Evolutionary conservation across 37 sponge, comb jelly and placozoan species (phyloP), one percentile per base, ranked within the genome.

Genomic region (Petrosia ficiformis): DNA sequence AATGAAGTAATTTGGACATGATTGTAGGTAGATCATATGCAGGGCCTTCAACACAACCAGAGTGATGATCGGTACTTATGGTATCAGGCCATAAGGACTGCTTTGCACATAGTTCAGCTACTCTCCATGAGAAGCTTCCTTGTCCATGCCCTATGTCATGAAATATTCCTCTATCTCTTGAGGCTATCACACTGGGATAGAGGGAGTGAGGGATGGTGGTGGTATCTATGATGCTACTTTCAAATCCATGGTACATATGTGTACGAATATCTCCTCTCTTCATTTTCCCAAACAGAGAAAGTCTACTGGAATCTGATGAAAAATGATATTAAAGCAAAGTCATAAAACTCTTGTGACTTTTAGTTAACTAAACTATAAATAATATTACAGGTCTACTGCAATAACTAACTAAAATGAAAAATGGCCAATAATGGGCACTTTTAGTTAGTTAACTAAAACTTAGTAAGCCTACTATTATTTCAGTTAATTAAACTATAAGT

Each of bases 11-110:
- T 42, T 77, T 77, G 4, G 65, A 70, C 78, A 84, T 77, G 30
- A 84, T 78, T 14, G 77, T 84, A 10, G 73, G 36, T 5, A 84
- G 39, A 33, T 84, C 85, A 59, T 84, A 84, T 14, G 78, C 85
- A 25, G 85, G 85, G 39, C 85, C 85, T 4, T 68, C 28, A 6
- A 61, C 34, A 35, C 5, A 65, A 2, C 34, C 72, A 1, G 56
- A 31, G 31, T 84, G 85, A 4, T 63, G 85, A 57, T 84, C 85
- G 4, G 78, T 64, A 42, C 78, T 71, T 48, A 84, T 77, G 0
- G 67, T 40, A 28, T 77, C 78, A 4, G 85, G 85, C 78, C 78
- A 77, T 48, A 48, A 14, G 4, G 44, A 65, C 42, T 52, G 14
- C 39, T 77, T 57, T 1, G 66, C 66, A 37, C 52, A 33, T 3